Evolutionary conservation across 2,888 invertebrate species (phyloP).

Genomic region (Drosophila merina): DNA sequence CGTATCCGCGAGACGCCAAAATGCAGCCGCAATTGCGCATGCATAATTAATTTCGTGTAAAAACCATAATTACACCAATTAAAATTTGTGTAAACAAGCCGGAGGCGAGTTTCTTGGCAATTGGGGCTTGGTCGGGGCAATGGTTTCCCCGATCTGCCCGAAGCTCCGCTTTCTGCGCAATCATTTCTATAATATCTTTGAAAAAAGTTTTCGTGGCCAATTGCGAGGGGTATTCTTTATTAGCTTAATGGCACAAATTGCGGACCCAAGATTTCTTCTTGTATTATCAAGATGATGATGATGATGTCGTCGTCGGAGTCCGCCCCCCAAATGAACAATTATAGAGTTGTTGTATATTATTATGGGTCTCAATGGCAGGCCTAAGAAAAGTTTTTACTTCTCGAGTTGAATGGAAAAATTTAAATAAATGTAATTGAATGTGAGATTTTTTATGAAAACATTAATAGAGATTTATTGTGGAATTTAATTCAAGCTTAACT

Average conservation of each 20-base stretch:
- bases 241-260: conserved; percentile 2
- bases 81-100: conserved; percentile 74
- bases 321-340: neutral
- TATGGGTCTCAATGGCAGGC: neutral
- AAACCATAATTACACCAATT: conserved; percentile 75
- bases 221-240: conserved; percentile 2
- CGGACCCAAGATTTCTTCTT: conserved; percentile 1
- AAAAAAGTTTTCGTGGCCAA: conserved; percentile 40
- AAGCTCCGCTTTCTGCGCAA: conserved; percentile 54
- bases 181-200: conserved; percentile 58
- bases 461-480: conserved; percentile 2
- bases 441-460: conserved; percentile 1
- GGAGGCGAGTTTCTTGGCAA: conserved; percentile 20
- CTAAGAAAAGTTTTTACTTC: conserved; percentile 2
- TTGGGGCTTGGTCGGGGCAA: conserved; percentile 6
- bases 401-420: neutral
- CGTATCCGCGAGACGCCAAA: conserved; percentile 19
- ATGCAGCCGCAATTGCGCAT: conserved; percentile 58
- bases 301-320: neutral
- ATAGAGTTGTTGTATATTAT: conserved; percentile 2
- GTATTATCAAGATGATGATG: conserved; percentile 1
- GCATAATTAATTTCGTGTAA: conserved; percentile 75
- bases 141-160: conserved; percentile 18
- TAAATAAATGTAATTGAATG: conserved; percentile 2
- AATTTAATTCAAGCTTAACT: neutral